These are phyloP conservation scores for Pipistrellus kuhlii DNA, from an alignment of 2,797 vertebrate species.

Conservation along the genomic window DNA sequence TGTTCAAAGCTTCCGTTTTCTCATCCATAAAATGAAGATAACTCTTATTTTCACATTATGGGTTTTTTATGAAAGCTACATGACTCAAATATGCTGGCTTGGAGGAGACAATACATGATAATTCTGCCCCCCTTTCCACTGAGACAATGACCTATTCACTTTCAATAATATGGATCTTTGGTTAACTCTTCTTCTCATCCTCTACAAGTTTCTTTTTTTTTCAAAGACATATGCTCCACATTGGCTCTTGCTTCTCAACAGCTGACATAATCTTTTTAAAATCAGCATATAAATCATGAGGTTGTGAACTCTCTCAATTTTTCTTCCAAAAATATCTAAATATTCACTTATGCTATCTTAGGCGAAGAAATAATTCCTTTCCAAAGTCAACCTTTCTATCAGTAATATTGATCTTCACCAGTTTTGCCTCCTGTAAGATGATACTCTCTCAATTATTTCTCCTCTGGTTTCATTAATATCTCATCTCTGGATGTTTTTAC, in stretches of 20 bases:
- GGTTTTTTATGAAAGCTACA: neutral
- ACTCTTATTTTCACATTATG: neutral
- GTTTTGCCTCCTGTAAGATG: neutral
- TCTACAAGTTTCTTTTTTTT: neutral
- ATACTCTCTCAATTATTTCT: neutral
- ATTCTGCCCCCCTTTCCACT: neutral
- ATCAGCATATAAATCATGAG: constrained; percentile 38
- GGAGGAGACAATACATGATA: neutral
- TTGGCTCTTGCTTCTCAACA: constrained; percentile 49
- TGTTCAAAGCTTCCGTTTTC: constrained; percentile 12
- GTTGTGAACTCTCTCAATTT: neutral
- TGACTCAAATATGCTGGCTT: neutral
- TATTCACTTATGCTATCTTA: neutral
- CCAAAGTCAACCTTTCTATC: neutral
- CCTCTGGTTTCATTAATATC: neutral
- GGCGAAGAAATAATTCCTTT: neutral
- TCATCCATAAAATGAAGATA: constrained; percentile 20
- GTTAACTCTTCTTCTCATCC: neutral
- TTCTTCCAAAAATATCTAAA: neutral
- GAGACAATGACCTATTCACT: neutral
- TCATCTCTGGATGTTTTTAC: neutral
- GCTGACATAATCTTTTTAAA: neutral
- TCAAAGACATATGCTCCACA: neutral
- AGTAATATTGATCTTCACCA: neutral
- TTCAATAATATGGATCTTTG: neutral